Evolutionary conservation across 2,797 vertebrate genomes (phyloP).

Genomic region (Triplophysa yarkandensis): DNA sequence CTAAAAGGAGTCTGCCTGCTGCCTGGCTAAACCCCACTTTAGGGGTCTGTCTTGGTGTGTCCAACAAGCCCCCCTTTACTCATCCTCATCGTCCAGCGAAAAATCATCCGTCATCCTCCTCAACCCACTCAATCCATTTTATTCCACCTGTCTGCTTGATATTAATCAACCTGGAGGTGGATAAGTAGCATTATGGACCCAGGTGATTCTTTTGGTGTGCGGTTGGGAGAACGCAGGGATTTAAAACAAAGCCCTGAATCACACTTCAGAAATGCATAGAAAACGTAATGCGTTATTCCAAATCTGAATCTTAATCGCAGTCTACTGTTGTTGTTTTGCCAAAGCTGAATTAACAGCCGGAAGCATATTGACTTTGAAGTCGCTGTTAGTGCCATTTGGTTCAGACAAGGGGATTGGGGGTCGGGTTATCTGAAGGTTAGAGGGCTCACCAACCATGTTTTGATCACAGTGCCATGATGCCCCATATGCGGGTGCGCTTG

Average conservation of each 20-base stretch:
- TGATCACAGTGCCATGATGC: conserved; percentile 25
- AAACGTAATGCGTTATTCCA: neutral
- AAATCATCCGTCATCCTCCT: conserved; percentile 14
- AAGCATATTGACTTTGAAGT: conserved; percentile 62
- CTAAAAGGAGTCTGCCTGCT: conserved; percentile 68
- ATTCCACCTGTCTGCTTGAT: conserved; percentile 49
- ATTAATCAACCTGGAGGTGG: conserved; percentile 56
- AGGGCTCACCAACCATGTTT: conserved; percentile 29
- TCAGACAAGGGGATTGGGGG: conserved; percentile 34
- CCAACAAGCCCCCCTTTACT: neutral
- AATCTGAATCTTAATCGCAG: neutral
- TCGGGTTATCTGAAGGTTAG: conserved; percentile 36
- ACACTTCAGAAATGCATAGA: neutral
- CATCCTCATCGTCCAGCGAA: conserved; percentile 13
- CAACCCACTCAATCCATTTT: conserved; percentile 22
- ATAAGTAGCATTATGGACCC: conserved; percentile 52
- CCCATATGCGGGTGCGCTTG: conserved; percentile 27
- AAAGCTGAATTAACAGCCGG: conserved; percentile 43
- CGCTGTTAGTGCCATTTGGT: conserved; percentile 60
- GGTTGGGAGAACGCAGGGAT: conserved; percentile 45
- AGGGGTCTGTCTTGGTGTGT: conserved; percentile 59
- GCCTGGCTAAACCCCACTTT: conserved; percentile 68
- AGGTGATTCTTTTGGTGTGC: conserved; percentile 39
- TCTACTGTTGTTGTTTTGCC: conserved; percentile 25
- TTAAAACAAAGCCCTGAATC: neutral